A percentile compares a stretch with the other conserved stretches of the same genome.
Evolutionary conservation across 2,113 vertebrate genomes (phyloP).

Genomic region (Sigmodon hispidus): DNA sequence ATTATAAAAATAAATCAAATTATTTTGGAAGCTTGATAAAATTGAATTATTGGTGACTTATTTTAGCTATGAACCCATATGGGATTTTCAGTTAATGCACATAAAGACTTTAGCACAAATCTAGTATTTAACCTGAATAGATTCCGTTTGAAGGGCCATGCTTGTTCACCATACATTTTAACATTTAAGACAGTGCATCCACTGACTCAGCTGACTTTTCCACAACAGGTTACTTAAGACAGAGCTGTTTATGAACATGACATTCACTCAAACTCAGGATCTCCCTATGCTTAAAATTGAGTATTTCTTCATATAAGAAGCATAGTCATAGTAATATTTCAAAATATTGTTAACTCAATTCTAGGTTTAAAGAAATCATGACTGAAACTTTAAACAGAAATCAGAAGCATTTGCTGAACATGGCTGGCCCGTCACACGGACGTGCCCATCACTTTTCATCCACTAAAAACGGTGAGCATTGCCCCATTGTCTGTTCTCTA

Average conservation of each 20-base stretch:
- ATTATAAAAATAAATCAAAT: constrained; percentile 53
- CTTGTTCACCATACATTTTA: constrained; percentile 49
- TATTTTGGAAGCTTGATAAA: constrained; percentile 58
- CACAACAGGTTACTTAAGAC: constrained; percentile 27
- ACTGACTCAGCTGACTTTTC: constrained; percentile 31
- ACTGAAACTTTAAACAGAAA: constrained; percentile 79
- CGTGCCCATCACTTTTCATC: constrained; percentile 62
- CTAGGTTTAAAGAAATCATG: constrained; percentile 64
- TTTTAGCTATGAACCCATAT: constrained; percentile 30
- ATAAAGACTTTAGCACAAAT: constrained; percentile 64
- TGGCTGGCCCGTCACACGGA: constrained; percentile 71
- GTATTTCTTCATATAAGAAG: constrained; percentile 37
- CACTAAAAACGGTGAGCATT: accelerated
- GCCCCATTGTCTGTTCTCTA: background rate
- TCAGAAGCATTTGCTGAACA: constrained; percentile 78
- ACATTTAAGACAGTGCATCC: constrained; percentile 48
- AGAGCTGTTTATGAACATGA: constrained; percentile 38
- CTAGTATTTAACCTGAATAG: constrained; percentile 55
- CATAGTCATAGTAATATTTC: constrained; percentile 11
- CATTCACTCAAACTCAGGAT: background rate
- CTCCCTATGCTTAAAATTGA: constrained; percentile 30
- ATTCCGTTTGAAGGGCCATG: constrained; percentile 37
- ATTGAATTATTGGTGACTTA: constrained; percentile 32
- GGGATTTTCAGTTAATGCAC: constrained; percentile 53
- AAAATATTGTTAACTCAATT: constrained; percentile 55